phyloP scores from a whole-genome alignment of 1,140 invertebrate species.

The Melanaphis sacchari region DNA sequence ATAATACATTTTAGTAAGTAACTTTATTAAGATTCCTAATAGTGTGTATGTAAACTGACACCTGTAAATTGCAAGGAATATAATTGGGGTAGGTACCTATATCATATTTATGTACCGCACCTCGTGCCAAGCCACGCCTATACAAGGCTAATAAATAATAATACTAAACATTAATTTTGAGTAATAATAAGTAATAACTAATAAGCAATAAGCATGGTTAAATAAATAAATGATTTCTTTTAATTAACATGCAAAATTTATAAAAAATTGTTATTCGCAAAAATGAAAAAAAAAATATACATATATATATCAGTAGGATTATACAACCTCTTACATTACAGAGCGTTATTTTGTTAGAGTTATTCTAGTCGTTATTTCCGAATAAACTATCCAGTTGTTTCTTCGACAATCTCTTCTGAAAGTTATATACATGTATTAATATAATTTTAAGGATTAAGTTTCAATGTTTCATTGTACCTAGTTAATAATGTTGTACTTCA shows the following conservation, averaged over 20 bases:
- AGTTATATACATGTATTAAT: slow-evolving; percentile 50
- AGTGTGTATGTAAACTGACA: not conserved
- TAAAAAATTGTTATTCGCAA: not conserved
- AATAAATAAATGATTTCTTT: not conserved
- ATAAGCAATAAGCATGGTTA: not conserved
- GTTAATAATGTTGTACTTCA: slow-evolving; percentile 12
- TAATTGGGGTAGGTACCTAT: not conserved
- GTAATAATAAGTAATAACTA: not conserved
- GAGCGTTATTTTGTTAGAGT: slow-evolving; percentile 59
- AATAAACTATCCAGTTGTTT: slow-evolving; percentile 53
- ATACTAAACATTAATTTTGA: not conserved
- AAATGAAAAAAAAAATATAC: not conserved
- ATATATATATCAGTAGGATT: slow-evolving; percentile 58
- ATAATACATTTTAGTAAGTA: no score
- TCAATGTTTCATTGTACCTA: slow-evolving; percentile 22
- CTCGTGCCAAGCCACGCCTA: not conserved
- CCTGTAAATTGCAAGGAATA: not conserved
- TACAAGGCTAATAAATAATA: not conserved
- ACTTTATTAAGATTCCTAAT: not conserved
- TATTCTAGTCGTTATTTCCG: slow-evolving; percentile 52
- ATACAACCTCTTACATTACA: slow-evolving; percentile 60
- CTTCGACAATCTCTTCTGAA: slow-evolving; percentile 52
- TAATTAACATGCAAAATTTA: not conserved
- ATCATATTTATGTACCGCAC: not conserved
- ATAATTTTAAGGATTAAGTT: slow-evolving; percentile 42